phyloP scores from a whole-genome alignment of 1,140 invertebrate species.

The Drosophila sulfurigaster region DNA sequence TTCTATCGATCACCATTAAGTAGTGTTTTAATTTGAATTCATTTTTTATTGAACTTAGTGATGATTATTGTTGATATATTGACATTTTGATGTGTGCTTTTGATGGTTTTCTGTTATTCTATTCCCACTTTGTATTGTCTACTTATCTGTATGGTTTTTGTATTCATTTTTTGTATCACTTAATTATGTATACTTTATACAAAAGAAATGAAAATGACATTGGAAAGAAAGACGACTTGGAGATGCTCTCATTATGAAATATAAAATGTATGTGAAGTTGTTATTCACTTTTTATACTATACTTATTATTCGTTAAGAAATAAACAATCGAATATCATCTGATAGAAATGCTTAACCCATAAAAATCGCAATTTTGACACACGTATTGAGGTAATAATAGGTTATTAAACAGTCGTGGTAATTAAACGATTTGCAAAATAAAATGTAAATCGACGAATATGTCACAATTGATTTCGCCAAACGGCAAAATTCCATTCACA shows the following conservation, averaged over 20 bases:
- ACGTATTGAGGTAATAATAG: slow-evolving; percentile 11
- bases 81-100: slow-evolving; percentile 34
- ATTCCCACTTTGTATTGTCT: slow-evolving; percentile 49
- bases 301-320: neutral
- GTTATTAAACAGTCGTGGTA: slow-evolving; percentile 20
- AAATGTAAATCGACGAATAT: slow-evolving; percentile 32
- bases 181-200: slow-evolving; percentile 60
- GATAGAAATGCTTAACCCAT: neutral
- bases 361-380: neutral
- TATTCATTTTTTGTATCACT: slow-evolving; percentile 52
- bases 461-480: slow-evolving; percentile 48
- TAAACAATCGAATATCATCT: neutral
- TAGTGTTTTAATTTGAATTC: neutral
- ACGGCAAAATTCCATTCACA: slow-evolving; percentile 53
- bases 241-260: slow-evolving; percentile 1
- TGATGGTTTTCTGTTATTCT: slow-evolving; percentile 42
- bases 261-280: neutral
- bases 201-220: slow-evolving; percentile 3
- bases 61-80: slow-evolving; percentile 4
- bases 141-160: slow-evolving; percentile 24
- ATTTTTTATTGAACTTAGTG: neutral
- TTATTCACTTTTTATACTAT: too few relatives aligned
- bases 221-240: neutral
- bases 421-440: slow-evolving; percentile 38
- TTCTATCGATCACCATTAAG: neutral